Percentiles rank a stretch among this genome's conserved stretches.
Conservation (phyloP, 2,113 vertebrate genomes). For the Campylorhamphus procurvoides region DNA sequence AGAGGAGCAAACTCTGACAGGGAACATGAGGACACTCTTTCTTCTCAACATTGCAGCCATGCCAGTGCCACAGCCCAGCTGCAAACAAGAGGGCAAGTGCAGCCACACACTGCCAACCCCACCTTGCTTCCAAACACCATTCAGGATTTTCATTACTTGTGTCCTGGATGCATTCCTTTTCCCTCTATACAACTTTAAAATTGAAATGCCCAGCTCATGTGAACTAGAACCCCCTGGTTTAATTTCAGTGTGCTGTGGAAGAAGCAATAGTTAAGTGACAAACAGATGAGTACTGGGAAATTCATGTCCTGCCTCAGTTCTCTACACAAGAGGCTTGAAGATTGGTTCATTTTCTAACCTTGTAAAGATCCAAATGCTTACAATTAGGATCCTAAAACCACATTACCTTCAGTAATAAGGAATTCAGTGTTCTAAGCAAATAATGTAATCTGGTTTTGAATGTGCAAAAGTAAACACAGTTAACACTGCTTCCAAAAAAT, state of each 20-base stretch:
- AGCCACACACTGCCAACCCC: not conserved
- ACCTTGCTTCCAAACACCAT: not conserved
- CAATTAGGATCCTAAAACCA: not conserved
- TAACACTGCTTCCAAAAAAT: not conserved
- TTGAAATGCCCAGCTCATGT: not conserved
- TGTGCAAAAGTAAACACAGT: not conserved
- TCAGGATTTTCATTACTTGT: not conserved
- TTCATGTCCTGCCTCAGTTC: not conserved
- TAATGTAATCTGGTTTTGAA: not conserved
- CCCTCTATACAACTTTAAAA: not conserved
- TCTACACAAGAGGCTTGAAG: not conserved
- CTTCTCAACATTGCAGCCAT: not conserved
- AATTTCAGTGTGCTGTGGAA: not conserved
- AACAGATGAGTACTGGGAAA: not conserved
- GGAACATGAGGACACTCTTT: not conserved
- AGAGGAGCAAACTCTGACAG: not conserved
- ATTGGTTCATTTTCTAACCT: not conserved
- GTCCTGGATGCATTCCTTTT: not conserved
- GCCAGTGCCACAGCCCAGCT: too few species aligned
- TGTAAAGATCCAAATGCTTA: not conserved
- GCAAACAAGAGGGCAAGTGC: not conserved
- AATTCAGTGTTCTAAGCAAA: not conserved
- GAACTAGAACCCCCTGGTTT: not conserved
- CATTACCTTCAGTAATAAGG: accelerated
- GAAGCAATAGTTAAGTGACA: not conserved